Evolutionary conservation across 2,797 vertebrate genomes (phyloP).

Genomic region (Rachycentron canadum): DNA sequence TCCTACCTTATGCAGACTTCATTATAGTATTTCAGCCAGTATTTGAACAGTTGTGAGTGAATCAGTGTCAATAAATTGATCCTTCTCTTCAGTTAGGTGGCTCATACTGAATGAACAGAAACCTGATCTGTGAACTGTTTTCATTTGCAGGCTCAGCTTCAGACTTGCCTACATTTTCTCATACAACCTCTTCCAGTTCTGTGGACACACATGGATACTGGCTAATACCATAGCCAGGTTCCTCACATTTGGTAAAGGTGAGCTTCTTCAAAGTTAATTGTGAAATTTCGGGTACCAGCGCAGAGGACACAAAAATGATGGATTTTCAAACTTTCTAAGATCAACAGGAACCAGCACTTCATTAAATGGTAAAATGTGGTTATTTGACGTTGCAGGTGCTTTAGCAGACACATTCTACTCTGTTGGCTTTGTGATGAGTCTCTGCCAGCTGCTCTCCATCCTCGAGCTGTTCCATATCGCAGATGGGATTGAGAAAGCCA

Average conservation of each 20-base stretch:
- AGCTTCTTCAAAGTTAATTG: constrained; percentile 13
- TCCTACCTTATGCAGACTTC: too few species aligned
- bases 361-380: accelerated
- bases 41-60: too few species aligned
- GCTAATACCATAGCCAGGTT: constrained; percentile 93
- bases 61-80: too few species aligned
- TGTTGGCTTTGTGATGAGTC: constrained; percentile 92
- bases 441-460: constrained; percentile 91
- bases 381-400: constrained; percentile 83
- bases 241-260: constrained; percentile 94
- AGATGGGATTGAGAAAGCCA: constrained; percentile 87
- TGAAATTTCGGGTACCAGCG: not conserved
- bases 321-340: too few species aligned
- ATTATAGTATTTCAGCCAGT: too few species aligned
- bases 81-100: too few species aligned
- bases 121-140: not conserved
- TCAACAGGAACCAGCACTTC: not conserved
- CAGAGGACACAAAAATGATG: not conserved
- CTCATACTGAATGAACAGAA: not conserved
- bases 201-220: constrained; percentile 96
- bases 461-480: constrained; percentile 93
- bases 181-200: constrained; percentile 96
- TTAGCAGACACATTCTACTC: constrained; percentile 93
- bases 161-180: constrained; percentile 87
- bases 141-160: constrained; percentile 83